Conservation (phyloP, 2,113 vertebrate species). For the Siniperca knerii region DNA sequence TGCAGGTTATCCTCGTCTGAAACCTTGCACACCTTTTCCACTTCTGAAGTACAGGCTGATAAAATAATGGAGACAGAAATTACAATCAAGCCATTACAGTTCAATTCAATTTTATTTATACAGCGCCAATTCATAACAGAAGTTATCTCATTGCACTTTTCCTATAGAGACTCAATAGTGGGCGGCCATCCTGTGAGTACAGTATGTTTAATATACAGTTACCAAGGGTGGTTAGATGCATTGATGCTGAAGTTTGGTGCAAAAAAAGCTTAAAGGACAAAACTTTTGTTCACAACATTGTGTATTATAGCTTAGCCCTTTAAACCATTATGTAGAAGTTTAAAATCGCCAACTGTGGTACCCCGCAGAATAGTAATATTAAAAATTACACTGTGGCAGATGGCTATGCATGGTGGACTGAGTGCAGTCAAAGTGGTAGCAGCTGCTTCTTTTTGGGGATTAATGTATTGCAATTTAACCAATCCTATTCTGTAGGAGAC, state of each 20-base stretch:
- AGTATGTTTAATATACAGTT: background rate
- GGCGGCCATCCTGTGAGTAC: no score
- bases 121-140: no score
- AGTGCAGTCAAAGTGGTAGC: background rate
- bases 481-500: background rate
- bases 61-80: conserved; percentile 19
- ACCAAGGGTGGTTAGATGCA: background rate
- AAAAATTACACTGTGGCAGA: background rate
- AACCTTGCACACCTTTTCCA: conserved; percentile 92
- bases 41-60: conserved; percentile 92
- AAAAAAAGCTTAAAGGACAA: background rate
- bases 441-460: background rate
- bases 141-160: no score
- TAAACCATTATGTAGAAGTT: background rate
- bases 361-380: background rate
- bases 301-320: background rate
- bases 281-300: background rate
- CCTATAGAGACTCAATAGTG: no score
- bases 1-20: conserved; percentile 93
- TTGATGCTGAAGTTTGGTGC: background rate
- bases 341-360: background rate
- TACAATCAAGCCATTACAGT: background rate
- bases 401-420: background rate
- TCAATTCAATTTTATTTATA: no score
- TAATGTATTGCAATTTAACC: background rate